phyloP scores from a whole-genome alignment of 2,888 invertebrate species.

The Troides oblongomaculatus region DNA sequence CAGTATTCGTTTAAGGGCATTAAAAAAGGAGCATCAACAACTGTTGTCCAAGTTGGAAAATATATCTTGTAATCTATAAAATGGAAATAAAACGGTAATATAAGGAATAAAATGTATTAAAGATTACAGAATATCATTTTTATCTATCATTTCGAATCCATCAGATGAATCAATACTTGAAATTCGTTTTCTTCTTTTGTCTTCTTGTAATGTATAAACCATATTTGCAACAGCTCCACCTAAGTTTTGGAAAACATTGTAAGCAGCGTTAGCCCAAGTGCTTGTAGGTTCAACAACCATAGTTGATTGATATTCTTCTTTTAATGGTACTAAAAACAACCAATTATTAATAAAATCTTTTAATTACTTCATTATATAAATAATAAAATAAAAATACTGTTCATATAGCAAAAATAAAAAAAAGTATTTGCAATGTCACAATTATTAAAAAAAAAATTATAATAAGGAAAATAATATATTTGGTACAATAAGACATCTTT shows the following conservation, averaged over 20 bases:
- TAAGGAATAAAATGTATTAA: constrained; percentile 18
- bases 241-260: constrained; percentile 62
- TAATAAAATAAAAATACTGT: no score
- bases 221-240: constrained; percentile 63
- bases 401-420: no score
- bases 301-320: constrained; percentile 56
- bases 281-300: constrained; percentile 53
- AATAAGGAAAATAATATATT: no score
- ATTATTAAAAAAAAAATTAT: no score
- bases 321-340: constrained; percentile 56
- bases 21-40: constrained; percentile 71
- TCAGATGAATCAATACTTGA: constrained; percentile 70
- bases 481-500: no score
- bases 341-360: background rate
- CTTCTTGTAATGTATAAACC: constrained; percentile 51
- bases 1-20: constrained; percentile 61
- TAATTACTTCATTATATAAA: background rate
- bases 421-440: no score
- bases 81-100: constrained; percentile 25
- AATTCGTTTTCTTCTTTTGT: constrained; percentile 54
- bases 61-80: constrained; percentile 55
- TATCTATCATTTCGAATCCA: constrained; percentile 75
- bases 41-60: constrained; percentile 69
- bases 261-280: constrained; percentile 65
- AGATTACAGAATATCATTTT: constrained; percentile 59